phyloP scores from a whole-genome alignment of 2,888 invertebrate species.

The Rotaria magnacalcarata region DNA sequence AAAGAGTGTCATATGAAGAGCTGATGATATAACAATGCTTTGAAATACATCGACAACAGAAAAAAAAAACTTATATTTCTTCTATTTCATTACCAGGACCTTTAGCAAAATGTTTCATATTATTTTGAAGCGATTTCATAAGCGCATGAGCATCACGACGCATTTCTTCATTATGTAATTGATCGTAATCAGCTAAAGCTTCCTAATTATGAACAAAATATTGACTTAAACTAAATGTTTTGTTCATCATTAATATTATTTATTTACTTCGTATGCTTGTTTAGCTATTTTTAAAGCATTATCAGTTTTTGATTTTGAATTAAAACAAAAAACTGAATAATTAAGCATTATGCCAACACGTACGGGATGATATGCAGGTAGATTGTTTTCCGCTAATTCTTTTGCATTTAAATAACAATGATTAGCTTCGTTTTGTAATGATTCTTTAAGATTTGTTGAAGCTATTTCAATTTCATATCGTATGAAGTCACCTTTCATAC shows the following conservation, averaged over 20 bases:
- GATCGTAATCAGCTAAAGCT: conserved; percentile 15
- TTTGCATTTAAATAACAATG: conserved; percentile 2
- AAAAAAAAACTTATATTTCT: not conserved
- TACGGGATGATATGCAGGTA: conserved; percentile 4
- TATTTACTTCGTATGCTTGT: not conserved
- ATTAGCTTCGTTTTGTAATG: conserved; percentile 17
- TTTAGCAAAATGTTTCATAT: conserved; percentile 26
- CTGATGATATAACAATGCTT: no score
- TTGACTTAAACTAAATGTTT: not conserved
- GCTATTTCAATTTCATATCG: conserved; percentile 28
- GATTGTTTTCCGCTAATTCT: not conserved
- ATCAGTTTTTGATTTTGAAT: not conserved
- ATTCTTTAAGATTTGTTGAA: not conserved
- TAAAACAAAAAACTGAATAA: conserved; percentile 14
- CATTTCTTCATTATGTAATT: conserved; percentile 19
- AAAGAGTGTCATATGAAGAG: not conserved
- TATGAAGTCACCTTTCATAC: conserved; percentile 9
- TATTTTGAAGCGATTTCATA: not conserved
- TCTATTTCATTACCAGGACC: not conserved
- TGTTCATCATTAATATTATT: not conserved
- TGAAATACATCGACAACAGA: no score
- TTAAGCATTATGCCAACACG: not conserved
- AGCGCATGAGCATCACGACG: conserved; percentile 10
- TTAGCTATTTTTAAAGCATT: conserved; percentile 16
- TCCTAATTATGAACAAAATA: not conserved